phyloP scores from a whole-genome alignment of 1,140 invertebrate species.

The Neomicropteryx cornuta region DNA sequence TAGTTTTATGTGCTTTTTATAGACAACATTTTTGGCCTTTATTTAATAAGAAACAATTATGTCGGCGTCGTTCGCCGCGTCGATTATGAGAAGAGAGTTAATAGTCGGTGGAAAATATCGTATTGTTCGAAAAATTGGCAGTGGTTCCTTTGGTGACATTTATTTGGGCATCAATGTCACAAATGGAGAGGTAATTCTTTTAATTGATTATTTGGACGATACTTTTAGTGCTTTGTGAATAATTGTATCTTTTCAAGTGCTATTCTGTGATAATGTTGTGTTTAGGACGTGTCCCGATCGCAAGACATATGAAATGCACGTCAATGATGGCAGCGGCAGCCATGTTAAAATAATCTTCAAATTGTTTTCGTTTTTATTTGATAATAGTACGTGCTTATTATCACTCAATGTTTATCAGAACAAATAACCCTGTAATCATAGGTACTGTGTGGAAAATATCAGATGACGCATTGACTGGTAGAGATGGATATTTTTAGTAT shows the following conservation, averaged over 20 bases:
- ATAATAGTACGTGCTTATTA: too few species aligned
- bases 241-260: neutral
- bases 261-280: neutral
- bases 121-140: slow-evolving; percentile 93
- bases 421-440: too few species aligned
- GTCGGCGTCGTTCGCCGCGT: too few species aligned
- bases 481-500: too few species aligned
- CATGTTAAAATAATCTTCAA: too few species aligned
- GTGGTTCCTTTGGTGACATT: slow-evolving; percentile 98
- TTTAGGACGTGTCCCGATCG: slow-evolving; percentile 10
- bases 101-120: slow-evolving; percentile 89
- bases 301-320: slow-evolving; percentile 15
- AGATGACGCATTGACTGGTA: too few species aligned
- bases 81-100: slow-evolving; percentile 47
- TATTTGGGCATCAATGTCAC: slow-evolving; percentile 93
- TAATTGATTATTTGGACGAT: slow-evolving; percentile 5
- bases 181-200: slow-evolving; percentile 77
- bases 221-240: neutral
- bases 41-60: too few species aligned
- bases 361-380: too few species aligned
- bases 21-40: too few species aligned
- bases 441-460: too few species aligned
- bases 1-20: too few species aligned
- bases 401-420: too few species aligned
- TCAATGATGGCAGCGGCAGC: neutral